Evolutionary conservation across 2,888 invertebrate genomes (phyloP), one percentile per base, ranked within the genome.

Genomic region (Ganaspis brasiliensis): DNA sequence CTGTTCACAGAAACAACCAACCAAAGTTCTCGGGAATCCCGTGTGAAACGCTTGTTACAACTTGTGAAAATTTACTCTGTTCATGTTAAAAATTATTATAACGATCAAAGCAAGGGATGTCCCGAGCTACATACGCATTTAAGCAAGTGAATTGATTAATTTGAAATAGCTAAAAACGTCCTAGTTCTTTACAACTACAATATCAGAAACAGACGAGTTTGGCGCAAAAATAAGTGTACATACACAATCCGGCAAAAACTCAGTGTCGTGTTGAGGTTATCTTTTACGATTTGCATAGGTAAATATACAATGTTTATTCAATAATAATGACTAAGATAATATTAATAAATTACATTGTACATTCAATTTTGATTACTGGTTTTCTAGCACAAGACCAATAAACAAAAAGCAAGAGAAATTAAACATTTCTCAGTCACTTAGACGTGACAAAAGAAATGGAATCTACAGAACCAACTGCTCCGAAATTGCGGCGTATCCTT

Each of bases 71-170:
- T 31, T 2, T 31, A 6, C 31, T 31, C 31, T 6, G 72, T 76
- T 59, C 31, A 79, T 52, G 57, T 77, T 72, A 56, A 75, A 80
- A 79, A 78, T 77, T 80, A 76, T 70, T 5, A 52, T 9, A 19
- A 19, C 5, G 3, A 19, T 5, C 8, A 63, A 63, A 63, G 10
- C 63, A 19, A 63, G 63, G 63, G 63, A 63, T 63, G 63, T 63
- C 63, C 63, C 63, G 37, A 37, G 8, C 35, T 61, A 19, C 37
- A 4, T 19, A 24, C 35, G 2, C 9, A 3, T 31, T 16, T 31
- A 31, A n/a, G n/a, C n/a, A 31, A 24, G 57, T 31, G 26, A 59
- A 26, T 31, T 35, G n/a, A 19, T 61, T 61, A 6, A 21, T 37
- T 61, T 26, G 12, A 26, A 21, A 63, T 0, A 12, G 2, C 9